Conservation (phyloP, 2,797 vertebrate species). For the Holocentrus rufus region DNA sequence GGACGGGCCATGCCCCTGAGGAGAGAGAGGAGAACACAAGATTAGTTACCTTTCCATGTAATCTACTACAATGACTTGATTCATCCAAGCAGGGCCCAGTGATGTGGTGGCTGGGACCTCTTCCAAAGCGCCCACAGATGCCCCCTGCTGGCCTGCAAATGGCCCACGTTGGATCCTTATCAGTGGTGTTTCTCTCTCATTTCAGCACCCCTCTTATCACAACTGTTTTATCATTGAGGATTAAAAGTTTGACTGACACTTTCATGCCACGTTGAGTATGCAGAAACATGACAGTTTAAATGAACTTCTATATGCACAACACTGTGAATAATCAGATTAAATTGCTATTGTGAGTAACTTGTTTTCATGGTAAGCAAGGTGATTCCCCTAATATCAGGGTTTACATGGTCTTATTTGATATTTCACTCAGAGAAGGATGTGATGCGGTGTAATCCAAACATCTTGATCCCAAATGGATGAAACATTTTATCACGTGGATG, state of each 20-base stretch:
- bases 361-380: too few relatives aligned
- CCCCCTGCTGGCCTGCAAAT: slow-evolving; percentile 4
- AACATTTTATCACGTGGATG: not conserved
- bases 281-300: too few relatives aligned
- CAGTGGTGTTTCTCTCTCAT: not conserved
- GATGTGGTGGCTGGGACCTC: not conserved
- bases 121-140: not conserved
- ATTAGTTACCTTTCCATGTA: slow-evolving; percentile 10
- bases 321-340: too few relatives aligned
- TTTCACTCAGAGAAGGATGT: not conserved
- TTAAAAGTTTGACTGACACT: too few relatives aligned
- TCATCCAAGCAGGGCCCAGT: not conserved
- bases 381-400: too few relatives aligned
- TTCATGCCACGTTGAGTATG: too few relatives aligned
- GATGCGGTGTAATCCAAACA: not conserved
- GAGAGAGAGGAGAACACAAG: slow-evolving; percentile 10
- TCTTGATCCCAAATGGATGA: not conserved
- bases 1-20: slow-evolving; percentile 95
- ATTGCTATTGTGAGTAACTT: too few relatives aligned
- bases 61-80: not conserved
- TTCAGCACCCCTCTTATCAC: too few relatives aligned
- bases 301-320: too few relatives aligned
- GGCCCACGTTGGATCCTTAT: too few relatives aligned
- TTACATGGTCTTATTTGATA: too few relatives aligned
- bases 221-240: too few relatives aligned